These are phyloP conservation scores for Anthophora plumipes DNA, from an alignment of 2,888 invertebrate species.

Conservation along the genomic window DNA sequence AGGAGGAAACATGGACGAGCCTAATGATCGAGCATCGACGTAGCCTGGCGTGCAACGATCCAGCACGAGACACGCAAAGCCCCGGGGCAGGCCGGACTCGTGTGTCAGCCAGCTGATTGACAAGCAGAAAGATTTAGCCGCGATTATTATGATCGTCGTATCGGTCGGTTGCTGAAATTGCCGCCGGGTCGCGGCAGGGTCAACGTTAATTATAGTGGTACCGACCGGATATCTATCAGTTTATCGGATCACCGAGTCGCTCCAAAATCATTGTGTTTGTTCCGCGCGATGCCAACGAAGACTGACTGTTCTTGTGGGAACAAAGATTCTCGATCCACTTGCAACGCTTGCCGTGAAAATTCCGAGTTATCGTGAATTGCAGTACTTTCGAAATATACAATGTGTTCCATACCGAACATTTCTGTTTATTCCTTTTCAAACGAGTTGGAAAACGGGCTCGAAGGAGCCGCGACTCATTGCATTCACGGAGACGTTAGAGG, in stretches of 20 bases:
- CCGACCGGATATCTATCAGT: slow-evolving; percentile 82
- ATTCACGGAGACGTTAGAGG: too few relatives aligned
- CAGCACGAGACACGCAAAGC: slow-evolving; percentile 73
- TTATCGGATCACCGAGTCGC: slow-evolving; percentile 81
- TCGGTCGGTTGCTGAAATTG: slow-evolving; percentile 80
- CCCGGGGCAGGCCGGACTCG: slow-evolving; percentile 62
- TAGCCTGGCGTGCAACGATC: slow-evolving; percentile 67
- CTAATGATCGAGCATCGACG: slow-evolving; percentile 73
- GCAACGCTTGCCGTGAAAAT: neutral
- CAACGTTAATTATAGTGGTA: slow-evolving; percentile 83
- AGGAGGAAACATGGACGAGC: slow-evolving; percentile 56
- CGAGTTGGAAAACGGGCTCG: too few relatives aligned
- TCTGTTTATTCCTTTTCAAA: too few relatives aligned
- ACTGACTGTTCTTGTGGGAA: slow-evolving; percentile 50
- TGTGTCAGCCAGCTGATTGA: slow-evolving; percentile 77
- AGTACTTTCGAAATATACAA: too few relatives aligned
- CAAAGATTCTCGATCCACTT: slow-evolving; percentile 56
- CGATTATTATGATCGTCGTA: slow-evolving; percentile 81
- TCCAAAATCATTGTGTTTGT: slow-evolving; percentile 52
- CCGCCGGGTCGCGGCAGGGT: slow-evolving; percentile 81
- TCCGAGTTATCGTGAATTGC: neutral
- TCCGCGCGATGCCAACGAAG: slow-evolving; percentile 48
- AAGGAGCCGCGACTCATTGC: too few relatives aligned
- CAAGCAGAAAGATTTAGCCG: slow-evolving; percentile 75
- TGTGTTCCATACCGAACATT: too few relatives aligned